Base-by-base conservation (phyloP, 2,797 vertebrate species). In the Carcharodon carcharias region DNA sequence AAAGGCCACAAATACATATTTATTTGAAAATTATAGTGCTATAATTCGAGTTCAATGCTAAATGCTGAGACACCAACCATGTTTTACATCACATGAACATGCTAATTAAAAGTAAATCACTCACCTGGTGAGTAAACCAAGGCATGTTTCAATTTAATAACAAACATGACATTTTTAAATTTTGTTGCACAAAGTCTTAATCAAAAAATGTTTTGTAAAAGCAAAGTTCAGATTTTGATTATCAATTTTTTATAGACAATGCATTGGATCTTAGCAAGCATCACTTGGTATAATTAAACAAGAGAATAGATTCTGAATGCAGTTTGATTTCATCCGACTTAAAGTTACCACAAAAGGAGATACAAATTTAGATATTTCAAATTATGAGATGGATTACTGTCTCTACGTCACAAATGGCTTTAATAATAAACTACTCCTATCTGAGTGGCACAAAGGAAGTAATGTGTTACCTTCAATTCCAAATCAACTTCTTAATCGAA, bases 71-170 rank as follows among this genome's bases (percentile, higher is more conserved):
- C 56, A 61, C 58, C 88, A 91, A 31, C 7, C 23, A 69, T 95
- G 40, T 95, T 50, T 95, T 28, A 69, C 93, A 95, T 69, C 65
- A 95, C 45, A 67, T 73, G 6, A 56, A 95, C 45, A 54, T 54
- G 45, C 67, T 73, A 95, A 58, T 73, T 73, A 73, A 73, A 73
- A 56, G 67, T 67, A 73, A 73, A 95, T 50, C 40, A 35, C 31
- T 71, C 94, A 95, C 28, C 54, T 56, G 69, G 45, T 73, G 69
- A 95, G 94, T 73, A 95, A 71, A 95, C 40, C 67, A 95, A 95
- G 14, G 50, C 50, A 95, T 54, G 26, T 56, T 71, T 95, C 11
- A 77, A 73, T 35, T 95, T 77, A 73, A 56, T 56, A 73, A 73
- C 28, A 54, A 73, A 26, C 40, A 73, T 54, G 26, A 95, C 45